Evolutionary conservation across 2,113 vertebrate species (phyloP), one percentile per base, ranked within the genome.

Genomic region (Cricetomys ansorgei): DNA sequence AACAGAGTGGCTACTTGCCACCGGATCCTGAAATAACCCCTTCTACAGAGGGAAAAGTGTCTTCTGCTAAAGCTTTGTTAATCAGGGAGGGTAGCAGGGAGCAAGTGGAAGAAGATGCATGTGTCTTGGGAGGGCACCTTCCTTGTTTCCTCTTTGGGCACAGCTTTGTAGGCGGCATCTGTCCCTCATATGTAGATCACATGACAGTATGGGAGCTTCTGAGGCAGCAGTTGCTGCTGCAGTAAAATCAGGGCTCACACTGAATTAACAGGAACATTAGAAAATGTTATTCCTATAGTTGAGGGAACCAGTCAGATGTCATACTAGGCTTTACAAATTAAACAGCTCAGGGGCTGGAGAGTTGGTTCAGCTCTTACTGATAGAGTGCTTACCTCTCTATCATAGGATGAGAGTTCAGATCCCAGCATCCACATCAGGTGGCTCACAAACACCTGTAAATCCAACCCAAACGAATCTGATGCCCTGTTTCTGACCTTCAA

Each of bases 1-100:
- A 92, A 69, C n/a, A n/a, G n/a, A n/a, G n/a, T 25, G 95, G 89
- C 80, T 86, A 76, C 86, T 25, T 31, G 43, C 92, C 43, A 91
- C 65, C 65, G 90, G 90, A 95, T 91, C 94, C 86, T 89, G 94
- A 88, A 98, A 59, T 93, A 95, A 97, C 92, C 98, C 96, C 96
- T 97, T 80, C n/a, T 43, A 15, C 86, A 93, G 91, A 1, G 10
- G 57, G 62, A 96, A 98, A 94, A 64, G 92, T 94, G 9, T 45
- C 59, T 70, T 86, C 94, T 92, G 92, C 76, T 27, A 40, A 92
- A 89, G n/a, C 15, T 1, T 40, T 55, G 4, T 93, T 85, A 94
- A 96, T 70, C 55, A 50, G 37, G 11, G 53, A 81, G 50, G 29
- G n/a, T 67, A 37, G 43, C 87, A 69, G 59, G 40, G 34, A 48